Evolutionary conservation across 2,888 invertebrate genomes (phyloP), one percentile per base, ranked within the genome.

Genomic region (Unio delphinus): DNA sequence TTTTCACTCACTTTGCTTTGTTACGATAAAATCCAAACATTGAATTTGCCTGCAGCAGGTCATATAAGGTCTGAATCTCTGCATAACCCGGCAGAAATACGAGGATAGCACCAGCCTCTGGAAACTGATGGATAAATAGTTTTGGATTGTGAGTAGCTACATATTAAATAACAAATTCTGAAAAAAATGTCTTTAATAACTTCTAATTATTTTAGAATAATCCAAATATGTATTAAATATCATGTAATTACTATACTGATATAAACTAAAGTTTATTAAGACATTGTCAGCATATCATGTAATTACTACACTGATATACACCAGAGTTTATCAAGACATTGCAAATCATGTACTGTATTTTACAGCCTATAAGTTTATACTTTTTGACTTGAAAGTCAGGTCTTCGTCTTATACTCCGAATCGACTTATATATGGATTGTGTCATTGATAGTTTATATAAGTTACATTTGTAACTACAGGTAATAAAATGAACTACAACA

Each of bases 81-180:
- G 87, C 87, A 89, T 89, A 90, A 8, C 97, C 97, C 0, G 97
- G 95, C 70, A 97, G 88, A 90, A 97, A 97, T n/a, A 97, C 93
- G 62, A 97, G 92, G 79, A 97, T 93, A 0, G 96, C 96, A 5
- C 96, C 97, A 64, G 64, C 71, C 34, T 65, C 70, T 61, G 85
- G 84, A 69, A 83, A 85, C 86, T 85, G 71, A 28, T 71, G 69
- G 63, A 23, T 34, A 60, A 55, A 20, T 55, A 61, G 3, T 59
- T 26, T 4, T 55, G 60, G 18, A 55, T 45, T 45, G 45, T 45
- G 15, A 3, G 45, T 3, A 45, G 45, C 17, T 20, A 64, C 4
- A 45, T 45, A 45, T 45, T 11, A 15, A 45, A 45, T 45, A 3
- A 45, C 11, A 45, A 45, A 45, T 45, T 45, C 77, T 77, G 66